phyloP scores from a whole-genome alignment of 2,888 invertebrate species.

The Tolmerus cingulatus region DNA sequence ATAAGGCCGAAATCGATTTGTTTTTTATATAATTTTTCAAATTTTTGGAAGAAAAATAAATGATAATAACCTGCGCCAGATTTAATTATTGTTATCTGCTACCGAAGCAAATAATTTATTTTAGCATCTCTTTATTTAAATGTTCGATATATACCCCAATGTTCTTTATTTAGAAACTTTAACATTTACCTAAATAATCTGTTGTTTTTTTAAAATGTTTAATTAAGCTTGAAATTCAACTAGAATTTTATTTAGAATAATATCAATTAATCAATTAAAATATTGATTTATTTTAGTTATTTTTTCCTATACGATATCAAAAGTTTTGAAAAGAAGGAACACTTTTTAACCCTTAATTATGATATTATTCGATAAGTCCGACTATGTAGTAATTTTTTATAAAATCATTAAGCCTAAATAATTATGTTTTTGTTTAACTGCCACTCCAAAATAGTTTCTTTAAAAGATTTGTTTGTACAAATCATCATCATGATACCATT shows the following conservation, averaged over 20 bases:
- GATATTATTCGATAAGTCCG: no score
- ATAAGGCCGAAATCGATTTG: not conserved
- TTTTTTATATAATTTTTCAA: not conserved
- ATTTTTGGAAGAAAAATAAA: not conserved
- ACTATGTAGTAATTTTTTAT: no score
- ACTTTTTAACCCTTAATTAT: no score
- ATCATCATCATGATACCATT: no score
- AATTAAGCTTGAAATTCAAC: not conserved
- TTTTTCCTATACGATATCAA: not conserved
- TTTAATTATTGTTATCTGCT: not conserved
- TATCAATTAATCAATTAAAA: not conserved
- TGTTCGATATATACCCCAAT: not conserved
- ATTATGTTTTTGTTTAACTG: no score
- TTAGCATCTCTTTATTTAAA: not conserved
- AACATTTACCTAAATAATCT: not conserved
- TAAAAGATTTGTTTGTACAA: no score
- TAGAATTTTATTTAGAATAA: not conserved
- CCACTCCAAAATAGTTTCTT: no score
- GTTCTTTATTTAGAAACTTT: not conserved
- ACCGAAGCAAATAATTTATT: not conserved
- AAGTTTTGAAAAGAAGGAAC: no score
- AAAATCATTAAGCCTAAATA: no score
- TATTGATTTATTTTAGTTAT: not conserved
- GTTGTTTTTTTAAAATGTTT: not conserved
- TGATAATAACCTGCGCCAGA: not conserved